Evolutionary conservation across 2,113 vertebrate species (phyloP).

Genomic region (Furnarius figulus): DNA sequence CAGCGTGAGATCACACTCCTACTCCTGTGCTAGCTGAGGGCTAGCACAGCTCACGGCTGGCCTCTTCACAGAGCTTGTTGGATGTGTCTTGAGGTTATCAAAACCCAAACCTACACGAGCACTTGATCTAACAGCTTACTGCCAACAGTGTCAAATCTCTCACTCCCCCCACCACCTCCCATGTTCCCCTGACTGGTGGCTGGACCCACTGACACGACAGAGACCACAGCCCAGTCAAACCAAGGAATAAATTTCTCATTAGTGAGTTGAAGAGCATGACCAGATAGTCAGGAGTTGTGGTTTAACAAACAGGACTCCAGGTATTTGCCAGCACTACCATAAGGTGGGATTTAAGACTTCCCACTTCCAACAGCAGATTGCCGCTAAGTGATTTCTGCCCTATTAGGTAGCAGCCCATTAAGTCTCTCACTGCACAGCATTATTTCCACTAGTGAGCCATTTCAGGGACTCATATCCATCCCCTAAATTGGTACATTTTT

Average conservation of each 20-base stretch:
- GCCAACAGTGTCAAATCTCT: not conserved
- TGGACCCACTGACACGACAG: not conserved
- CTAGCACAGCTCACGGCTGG: not conserved
- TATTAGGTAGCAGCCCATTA: not conserved
- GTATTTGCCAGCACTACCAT: not conserved
- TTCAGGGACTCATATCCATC: not conserved
- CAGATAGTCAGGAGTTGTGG: not conserved
- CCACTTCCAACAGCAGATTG: not conserved
- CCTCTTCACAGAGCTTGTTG: not conserved
- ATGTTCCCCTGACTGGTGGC: not conserved
- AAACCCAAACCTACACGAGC: not conserved
- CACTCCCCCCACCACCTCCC: not conserved
- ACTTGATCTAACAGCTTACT: not conserved
- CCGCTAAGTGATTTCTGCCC: not conserved
- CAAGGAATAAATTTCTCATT: not conserved
- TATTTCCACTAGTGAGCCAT: not conserved
- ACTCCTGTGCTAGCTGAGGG: not conserved
- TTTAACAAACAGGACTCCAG: not conserved
- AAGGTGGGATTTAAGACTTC: not conserved
- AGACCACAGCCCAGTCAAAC: not conserved
- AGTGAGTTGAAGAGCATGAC: not conserved
- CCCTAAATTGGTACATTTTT: not conserved
- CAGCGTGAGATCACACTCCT: not conserved
- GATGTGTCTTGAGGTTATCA: not conserved
- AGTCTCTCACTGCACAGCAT: not conserved